Percentiles rank a stretch among this genome's conserved stretches.
Evolutionary conservation across 2,888 invertebrate genomes (phyloP).

Genomic region (Hypomecis atomaria): DNA sequence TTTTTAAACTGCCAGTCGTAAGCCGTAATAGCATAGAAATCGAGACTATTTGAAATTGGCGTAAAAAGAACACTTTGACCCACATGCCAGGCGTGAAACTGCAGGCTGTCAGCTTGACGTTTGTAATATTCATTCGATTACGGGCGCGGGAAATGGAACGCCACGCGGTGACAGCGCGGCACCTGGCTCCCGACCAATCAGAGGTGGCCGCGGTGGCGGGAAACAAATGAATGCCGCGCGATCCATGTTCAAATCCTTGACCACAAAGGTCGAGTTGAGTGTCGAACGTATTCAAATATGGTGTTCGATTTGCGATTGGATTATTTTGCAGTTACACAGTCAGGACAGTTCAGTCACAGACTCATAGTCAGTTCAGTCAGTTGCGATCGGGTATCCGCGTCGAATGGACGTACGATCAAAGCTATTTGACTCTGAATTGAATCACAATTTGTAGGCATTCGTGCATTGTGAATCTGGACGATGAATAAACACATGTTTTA

Average conservation of each 20-base stretch:
- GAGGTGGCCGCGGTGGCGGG: constrained; percentile 53
- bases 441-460: neutral
- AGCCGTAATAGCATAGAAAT: neutral
- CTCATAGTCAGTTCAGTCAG: too few relatives aligned
- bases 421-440: constrained; percentile 32
- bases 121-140: constrained; percentile 84
- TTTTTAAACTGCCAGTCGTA: constrained; percentile 17
- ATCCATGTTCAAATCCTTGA: constrained; percentile 58
- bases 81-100: constrained; percentile 68
- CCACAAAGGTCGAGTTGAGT: constrained; percentile 64
- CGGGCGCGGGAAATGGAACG: constrained; percentile 76
- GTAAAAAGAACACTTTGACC: constrained; percentile 74
- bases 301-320: constrained; percentile 53
- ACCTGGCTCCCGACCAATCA: constrained; percentile 62
- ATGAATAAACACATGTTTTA: too few relatives aligned
- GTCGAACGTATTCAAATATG: constrained; percentile 61
- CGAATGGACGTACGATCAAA: constrained; percentile 22
- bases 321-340: too few relatives aligned
- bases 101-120: constrained; percentile 75
- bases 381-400: constrained; percentile 17
- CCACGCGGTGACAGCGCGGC: constrained; percentile 72
- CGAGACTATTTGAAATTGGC: constrained; percentile 60
- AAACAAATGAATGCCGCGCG: constrained; percentile 68
- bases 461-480: neutral
- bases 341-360: too few relatives aligned